These are phyloP conservation scores for Pantherophis alleghaniensis DNA, from an alignment of 2,797 vertebrate species.

Conservation along the genomic window DNA sequence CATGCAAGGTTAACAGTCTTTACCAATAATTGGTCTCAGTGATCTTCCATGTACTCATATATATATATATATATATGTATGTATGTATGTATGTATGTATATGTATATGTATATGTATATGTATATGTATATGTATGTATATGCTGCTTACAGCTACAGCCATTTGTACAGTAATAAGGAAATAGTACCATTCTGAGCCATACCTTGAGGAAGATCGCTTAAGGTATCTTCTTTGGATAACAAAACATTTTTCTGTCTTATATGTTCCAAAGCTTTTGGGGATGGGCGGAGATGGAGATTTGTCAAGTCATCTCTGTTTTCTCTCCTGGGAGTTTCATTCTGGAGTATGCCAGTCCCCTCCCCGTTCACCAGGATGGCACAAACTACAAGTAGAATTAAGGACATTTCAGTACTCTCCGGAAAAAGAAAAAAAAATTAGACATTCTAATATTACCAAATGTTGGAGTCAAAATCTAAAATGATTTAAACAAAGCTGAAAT, in stretches of 20 bases:
- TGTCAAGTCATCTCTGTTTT: slow-evolving; percentile 3
- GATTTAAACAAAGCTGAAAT: not conserved
- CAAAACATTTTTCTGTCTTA: slow-evolving; percentile 17
- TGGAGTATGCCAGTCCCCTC: not conserved
- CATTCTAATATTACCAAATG: not conserved
- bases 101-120: too few species aligned
- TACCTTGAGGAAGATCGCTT: slow-evolving; percentile 68
- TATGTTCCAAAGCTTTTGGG: not conserved
- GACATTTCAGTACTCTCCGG: not conserved
- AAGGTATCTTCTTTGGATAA: slow-evolving; percentile 57
- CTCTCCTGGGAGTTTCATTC: not conserved
- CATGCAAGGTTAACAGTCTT: not conserved
- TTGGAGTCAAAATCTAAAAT: not conserved
- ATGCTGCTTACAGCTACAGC: not conserved
- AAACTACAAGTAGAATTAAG: not conserved
- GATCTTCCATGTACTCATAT: not conserved
- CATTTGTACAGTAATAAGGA: not conserved
- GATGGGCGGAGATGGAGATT: slow-evolving; percentile 36
- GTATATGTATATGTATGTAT: too few species aligned
- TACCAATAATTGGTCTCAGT: not conserved
- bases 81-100: too few species aligned
- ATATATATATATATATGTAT: not conserved
- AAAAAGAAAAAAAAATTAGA: not conserved
- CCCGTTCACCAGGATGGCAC: not conserved
- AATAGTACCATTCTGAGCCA: not conserved